Percentiles rank a stretch among this genome's conserved stretches.
These are phyloP conservation scores for Anastatus disparis DNA, from an alignment of 1,140 invertebrate genomes.

Conservation along the genomic window DNA sequence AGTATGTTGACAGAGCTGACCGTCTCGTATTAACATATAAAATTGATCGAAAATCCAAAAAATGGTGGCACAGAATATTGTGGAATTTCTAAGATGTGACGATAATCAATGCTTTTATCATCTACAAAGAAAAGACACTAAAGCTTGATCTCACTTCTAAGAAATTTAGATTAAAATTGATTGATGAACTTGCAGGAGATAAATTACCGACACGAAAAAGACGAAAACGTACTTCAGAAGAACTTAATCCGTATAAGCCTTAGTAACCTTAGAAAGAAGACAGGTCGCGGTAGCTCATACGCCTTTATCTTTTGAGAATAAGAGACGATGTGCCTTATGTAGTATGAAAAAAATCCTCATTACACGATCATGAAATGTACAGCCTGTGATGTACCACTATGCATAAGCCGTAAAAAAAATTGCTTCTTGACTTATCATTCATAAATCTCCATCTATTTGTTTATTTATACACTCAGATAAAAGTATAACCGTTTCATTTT, in stretches of 20 bases:
- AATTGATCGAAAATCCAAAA: conserved; percentile 54
- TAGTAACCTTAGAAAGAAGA: too few relatives aligned
- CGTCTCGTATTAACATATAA: conserved; percentile 54
- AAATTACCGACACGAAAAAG: too few relatives aligned
- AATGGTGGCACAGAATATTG: conserved; percentile 58
- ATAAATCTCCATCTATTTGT: too few relatives aligned
- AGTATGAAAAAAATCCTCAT: too few relatives aligned
- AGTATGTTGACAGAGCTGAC: conserved; percentile 50
- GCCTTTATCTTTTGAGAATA: background rate
- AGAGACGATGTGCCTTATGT: background rate
- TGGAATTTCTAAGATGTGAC: conserved; percentile 47
- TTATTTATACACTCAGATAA: too few relatives aligned
- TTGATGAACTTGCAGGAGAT: background rate
- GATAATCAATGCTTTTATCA: conserved; percentile 42
- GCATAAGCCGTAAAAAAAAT: too few relatives aligned
- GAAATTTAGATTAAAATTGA: background rate
- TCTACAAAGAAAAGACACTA: background rate
- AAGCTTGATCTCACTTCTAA: background rate
- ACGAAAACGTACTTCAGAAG: too few relatives aligned
- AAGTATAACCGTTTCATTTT: too few relatives aligned
- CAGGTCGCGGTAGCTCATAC: background rate
- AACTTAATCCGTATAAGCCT: too few relatives aligned
- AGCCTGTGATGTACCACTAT: too few relatives aligned
- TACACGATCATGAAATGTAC: too few relatives aligned
- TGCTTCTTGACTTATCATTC: too few relatives aligned